These are phyloP conservation scores for Drosophila prosaltans DNA, from an alignment of 1,140 invertebrate species.

Conservation along the genomic window DNA sequence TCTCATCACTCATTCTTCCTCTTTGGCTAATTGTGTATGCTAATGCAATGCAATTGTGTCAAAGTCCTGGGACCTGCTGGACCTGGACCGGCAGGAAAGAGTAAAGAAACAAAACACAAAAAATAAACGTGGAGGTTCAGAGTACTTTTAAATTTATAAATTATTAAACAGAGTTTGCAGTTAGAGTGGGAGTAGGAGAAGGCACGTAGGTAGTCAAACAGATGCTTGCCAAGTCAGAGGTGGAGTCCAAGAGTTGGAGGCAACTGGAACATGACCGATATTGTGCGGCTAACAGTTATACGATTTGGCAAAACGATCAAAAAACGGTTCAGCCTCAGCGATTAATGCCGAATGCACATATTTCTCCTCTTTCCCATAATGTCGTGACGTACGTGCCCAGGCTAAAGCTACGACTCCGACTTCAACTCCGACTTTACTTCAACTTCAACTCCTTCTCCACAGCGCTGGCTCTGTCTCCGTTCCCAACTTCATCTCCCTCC, in stretches of 20 bases:
- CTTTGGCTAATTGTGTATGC: constrained; percentile 76
- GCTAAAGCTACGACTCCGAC: constrained; percentile 39
- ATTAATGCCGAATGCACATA: constrained; percentile 77
- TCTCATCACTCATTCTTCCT: constrained; percentile 22
- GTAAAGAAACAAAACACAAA: constrained; percentile 7
- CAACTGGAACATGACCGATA: constrained; percentile 81
- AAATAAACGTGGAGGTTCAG: constrained; percentile 66
- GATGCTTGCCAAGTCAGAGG: constrained; percentile 68
- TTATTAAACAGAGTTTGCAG: constrained; percentile 66
- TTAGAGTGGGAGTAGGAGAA: constrained; percentile 21
- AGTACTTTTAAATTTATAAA: constrained; percentile 74
- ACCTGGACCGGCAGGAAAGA: constrained; percentile 46
- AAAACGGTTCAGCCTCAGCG: constrained; percentile 71
- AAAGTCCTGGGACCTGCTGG: constrained; percentile 62
- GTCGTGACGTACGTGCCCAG: constrained; percentile 77
- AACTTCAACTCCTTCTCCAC: not conserved
- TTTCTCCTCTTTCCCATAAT: constrained; percentile 61
- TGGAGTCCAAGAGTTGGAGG: constrained; percentile 54
- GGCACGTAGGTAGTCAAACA: constrained; percentile 26
- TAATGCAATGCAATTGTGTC: constrained; percentile 80
- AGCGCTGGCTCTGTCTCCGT: constrained; percentile 30
- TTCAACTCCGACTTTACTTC: not conserved
- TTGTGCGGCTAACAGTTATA: constrained; percentile 76
- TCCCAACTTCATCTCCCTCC: not conserved
- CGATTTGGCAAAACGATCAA: constrained; percentile 30